phyloP scores from a whole-genome alignment of 2,113 vertebrate genomes.

The Clarias magur region DNA sequence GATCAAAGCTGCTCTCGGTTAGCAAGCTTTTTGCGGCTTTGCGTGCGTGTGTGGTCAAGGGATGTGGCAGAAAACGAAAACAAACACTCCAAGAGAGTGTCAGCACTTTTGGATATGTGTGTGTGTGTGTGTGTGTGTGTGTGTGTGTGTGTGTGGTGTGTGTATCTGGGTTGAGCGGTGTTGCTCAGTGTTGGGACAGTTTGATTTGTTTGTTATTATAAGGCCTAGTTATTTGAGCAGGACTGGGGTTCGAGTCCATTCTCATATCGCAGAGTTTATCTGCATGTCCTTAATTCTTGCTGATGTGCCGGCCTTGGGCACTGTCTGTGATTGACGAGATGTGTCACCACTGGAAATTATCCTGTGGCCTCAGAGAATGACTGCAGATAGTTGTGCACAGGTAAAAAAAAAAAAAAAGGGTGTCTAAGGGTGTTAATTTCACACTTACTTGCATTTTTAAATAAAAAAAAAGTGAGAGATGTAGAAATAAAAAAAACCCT shows the following conservation, averaged over 20 bases:
- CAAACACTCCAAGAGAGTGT: conserved; percentile 55
- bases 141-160: conserved; percentile 16
- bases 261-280: conserved; percentile 72
- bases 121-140: conserved; percentile 24
- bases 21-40: conserved; percentile 52
- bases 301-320: conserved; percentile 77
- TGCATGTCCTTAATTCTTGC: conserved; percentile 79
- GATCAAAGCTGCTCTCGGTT: conserved; percentile 64
- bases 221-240: conserved; percentile 69
- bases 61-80: conserved; percentile 56
- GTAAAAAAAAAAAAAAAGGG: not conserved
- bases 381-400: conserved; percentile 40
- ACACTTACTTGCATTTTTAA: not conserved
- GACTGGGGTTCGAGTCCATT: conserved; percentile 61
- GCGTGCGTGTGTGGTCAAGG: conserved; percentile 48
- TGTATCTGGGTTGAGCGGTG: conserved; percentile 38
- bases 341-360: conserved; percentile 70
- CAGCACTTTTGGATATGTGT: conserved; percentile 49
- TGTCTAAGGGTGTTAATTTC: no score
- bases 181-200: conserved; percentile 62
- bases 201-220: conserved; percentile 69
- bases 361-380: conserved; percentile 59
- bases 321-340: conserved; percentile 72
- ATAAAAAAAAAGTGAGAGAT: not conserved
- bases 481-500: not conserved